Evolutionary conservation across 2,113 vertebrate genomes (phyloP), one percentile per base, ranked within the genome.

Genomic region (Gallinago media): DNA sequence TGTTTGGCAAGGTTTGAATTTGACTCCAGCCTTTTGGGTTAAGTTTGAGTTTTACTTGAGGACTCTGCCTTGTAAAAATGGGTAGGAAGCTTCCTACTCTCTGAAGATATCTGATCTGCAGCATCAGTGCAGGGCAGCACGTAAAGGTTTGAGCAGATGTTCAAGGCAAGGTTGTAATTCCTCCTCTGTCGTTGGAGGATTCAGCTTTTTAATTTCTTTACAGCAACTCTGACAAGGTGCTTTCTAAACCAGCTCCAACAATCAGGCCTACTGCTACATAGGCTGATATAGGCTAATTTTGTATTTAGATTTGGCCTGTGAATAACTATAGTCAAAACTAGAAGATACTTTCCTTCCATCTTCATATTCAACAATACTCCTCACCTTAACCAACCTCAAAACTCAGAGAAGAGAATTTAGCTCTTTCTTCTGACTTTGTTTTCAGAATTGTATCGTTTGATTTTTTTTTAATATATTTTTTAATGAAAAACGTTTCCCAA

Each of bases 341-440:
- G 68, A 21, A 80, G 23, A 26, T 34, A 22, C 13, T 79, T 84
- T 40, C 23, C 16, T 80, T 59, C 6, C 6, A 10, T 70, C 8
- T 47, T 49, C 9, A 22, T 40, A n/a, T n/a, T n/a, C n/a, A 58
- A 15, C 3, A 9, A 44, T 3, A 8, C 0, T 2, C 1, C 3
- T 2, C 6, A 49, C 0, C 3, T 38, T 31, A 72, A 65, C 8
- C 21, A 86, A 4, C 4, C 7, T 46, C 68, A 73, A 50, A 80
- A 68, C 8, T 54, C 8, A 6, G 17, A 59, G 14, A 54, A 49
- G 1, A 36, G 26, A 56, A 40, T 58, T 55, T 10, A 67, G 18
- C 12, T 86, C 8, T 7, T 25, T 49, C 40, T 67, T 72, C 36
- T 67, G 6, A 47, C 15, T 59, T 74, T 4, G 15, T 54, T 10